Percentiles rank a stretch among this genome's conserved stretches.
Conservation (phyloP, 2,888 invertebrate species). For the Octodonta nipae region DNA sequence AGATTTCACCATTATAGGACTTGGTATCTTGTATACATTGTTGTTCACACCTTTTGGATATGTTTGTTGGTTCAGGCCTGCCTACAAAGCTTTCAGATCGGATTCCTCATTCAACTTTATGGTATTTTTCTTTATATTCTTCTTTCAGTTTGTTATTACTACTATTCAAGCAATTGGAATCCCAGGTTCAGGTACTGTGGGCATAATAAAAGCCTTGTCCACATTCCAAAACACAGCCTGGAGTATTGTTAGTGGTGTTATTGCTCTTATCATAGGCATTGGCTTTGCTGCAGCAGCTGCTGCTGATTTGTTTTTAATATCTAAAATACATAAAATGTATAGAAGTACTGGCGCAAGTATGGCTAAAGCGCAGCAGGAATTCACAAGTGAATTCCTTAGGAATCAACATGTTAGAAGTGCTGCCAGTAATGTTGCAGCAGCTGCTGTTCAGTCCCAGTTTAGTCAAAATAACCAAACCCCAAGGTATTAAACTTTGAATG, state of each 20-base stretch:
- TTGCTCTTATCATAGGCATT: conserved; percentile 64
- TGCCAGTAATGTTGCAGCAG: conserved; percentile 73
- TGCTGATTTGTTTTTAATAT: conserved; percentile 67
- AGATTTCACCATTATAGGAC: conserved; percentile 64
- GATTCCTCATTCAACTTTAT: conserved; percentile 99
- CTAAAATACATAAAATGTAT: conserved; percentile 92
- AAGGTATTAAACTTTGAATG: conserved; percentile 19
- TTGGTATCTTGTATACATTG: conserved; percentile 76
- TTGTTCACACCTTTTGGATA: conserved; percentile 95
- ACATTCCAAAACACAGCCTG: conserved; percentile 42
- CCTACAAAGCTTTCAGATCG: conserved; percentile 96
- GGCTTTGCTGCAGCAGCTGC: conserved; percentile 65
- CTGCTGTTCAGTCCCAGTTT: conserved; percentile 68
- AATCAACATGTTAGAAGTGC: conserved; percentile 90
- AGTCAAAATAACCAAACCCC: conserved; percentile 33
- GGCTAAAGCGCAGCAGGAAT: conserved; percentile 95
- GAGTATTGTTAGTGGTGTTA: conserved; percentile 59
- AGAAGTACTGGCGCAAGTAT: conserved; percentile 92
- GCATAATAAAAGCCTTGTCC: conserved; percentile 62
- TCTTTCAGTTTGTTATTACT: conserved; percentile 85
- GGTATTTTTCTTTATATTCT: conserved; percentile 98
- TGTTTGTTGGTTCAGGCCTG: conserved; percentile 96
- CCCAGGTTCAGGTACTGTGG: conserved; percentile 75
- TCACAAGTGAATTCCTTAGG: conserved; percentile 85
- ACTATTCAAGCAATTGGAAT: conserved; percentile 82